Conservation (phyloP, 2,797 vertebrate species). For the Picus viridis region DNA sequence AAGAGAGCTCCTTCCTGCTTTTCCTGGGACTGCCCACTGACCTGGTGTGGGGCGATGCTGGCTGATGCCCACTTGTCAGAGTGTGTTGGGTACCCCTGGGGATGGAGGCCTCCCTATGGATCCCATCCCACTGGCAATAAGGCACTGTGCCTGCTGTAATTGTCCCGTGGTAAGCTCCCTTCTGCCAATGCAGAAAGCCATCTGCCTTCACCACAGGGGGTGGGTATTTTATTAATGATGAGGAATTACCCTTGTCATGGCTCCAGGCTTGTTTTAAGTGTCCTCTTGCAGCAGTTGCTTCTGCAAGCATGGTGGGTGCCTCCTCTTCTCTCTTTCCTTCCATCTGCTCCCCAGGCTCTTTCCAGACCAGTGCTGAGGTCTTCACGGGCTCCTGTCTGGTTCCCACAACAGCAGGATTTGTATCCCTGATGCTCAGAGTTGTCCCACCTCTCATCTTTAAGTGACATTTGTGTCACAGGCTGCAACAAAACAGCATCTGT, state of each 20-base stretch:
- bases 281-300: background rate
- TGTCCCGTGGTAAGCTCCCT: background rate
- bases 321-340: background rate
- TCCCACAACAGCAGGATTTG: background rate
- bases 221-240: background rate
- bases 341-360: background rate
- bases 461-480: background rate
- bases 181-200: background rate
- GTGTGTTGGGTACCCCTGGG: accelerated
- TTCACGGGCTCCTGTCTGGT: background rate
- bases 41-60: background rate
- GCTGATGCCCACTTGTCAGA: accelerated
- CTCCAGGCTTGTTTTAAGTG: accelerated
- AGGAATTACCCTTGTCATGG: background rate
- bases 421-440: background rate
- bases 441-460: background rate
- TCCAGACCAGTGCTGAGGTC: background rate
- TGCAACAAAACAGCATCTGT: background rate
- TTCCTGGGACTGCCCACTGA: background rate
- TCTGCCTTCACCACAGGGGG: background rate
- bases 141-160: background rate
- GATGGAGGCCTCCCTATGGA: background rate
- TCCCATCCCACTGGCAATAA: background rate
- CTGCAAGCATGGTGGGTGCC: accelerated
- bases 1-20: background rate